These are phyloP conservation scores for Osedax fenrisi DNA, from an alignment of 2,888 invertebrate species.

Conservation along the genomic window DNA sequence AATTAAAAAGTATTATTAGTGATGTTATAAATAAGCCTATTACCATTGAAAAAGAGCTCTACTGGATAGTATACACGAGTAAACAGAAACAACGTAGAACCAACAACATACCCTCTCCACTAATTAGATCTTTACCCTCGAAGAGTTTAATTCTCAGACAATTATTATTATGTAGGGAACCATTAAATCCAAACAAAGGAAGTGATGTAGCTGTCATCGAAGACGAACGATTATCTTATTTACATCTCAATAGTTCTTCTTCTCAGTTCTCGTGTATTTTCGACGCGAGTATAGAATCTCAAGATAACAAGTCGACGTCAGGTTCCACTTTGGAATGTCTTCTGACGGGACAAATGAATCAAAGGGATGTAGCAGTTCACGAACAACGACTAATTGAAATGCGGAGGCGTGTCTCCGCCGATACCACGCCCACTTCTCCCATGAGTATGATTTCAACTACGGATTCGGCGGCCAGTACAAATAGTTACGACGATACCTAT, in stretches of 20 bases:
- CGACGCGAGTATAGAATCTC: background rate
- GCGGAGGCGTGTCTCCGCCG: constrained; percentile 7
- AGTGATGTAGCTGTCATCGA: constrained; percentile 33
- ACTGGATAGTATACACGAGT: constrained; percentile 7
- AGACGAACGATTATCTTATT: constrained; percentile 30
- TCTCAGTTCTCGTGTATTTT: background rate
- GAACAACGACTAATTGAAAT: constrained; percentile 29
- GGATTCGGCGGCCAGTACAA: constrained; percentile 12
- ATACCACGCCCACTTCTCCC: background rate
- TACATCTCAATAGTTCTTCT: constrained; percentile 19
- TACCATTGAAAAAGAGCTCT: background rate
- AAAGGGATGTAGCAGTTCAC: constrained; percentile 26
- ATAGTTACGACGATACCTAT: background rate
- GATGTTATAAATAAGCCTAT: too few species aligned
- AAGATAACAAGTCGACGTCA: background rate
- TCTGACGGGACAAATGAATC: constrained; percentile 35
- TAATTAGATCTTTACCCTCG: background rate
- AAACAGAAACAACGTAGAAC: constrained; percentile 3
- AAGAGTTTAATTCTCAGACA: constrained; percentile 29
- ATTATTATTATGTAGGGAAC: constrained; percentile 33
- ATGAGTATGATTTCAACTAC: background rate
- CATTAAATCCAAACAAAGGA: constrained; percentile 36
- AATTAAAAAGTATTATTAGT: too few species aligned
- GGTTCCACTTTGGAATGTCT: constrained; percentile 34
- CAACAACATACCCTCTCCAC: background rate